phyloP scores from a whole-genome alignment of 2,888 invertebrate species.

The Scaptomyza cyrtandrae region DNA sequence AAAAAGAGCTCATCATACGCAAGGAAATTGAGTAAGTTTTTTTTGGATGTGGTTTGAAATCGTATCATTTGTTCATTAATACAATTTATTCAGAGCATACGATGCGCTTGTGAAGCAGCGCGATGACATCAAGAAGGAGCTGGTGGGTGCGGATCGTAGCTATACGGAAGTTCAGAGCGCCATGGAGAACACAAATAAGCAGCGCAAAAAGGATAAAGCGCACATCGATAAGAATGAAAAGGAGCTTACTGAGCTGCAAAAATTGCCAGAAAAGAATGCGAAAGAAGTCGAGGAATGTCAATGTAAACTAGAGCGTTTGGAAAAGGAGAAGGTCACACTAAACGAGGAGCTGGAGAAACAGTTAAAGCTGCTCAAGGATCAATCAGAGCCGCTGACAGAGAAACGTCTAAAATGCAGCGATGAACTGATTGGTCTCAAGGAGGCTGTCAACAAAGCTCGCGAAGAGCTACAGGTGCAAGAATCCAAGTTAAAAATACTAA shows the following conservation, averaged over 20 bases:
- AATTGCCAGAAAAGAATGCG: conserved; percentile 90
- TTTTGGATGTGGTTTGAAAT: neutral
- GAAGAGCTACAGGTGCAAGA: conserved; percentile 86
- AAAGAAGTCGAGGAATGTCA: conserved; percentile 89
- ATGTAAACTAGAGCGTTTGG: conserved; percentile 86
- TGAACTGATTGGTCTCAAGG: conserved; percentile 89
- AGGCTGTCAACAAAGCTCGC: conserved; percentile 89
- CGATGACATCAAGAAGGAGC: conserved; percentile 87
- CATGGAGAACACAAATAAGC: conserved; percentile 89
- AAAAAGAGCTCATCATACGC: conserved; percentile 82
- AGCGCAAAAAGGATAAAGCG: conserved; percentile 90
- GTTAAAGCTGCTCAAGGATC: conserved; percentile 85
- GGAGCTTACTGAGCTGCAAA: conserved; percentile 88
- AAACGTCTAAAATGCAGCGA: conserved; percentile 87
- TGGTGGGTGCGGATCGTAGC: conserved; percentile 88
- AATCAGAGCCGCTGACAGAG: conserved; percentile 86
- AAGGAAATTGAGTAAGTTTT: conserved; percentile 82
- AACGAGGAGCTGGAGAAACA: conserved; percentile 88
- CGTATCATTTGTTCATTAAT: neutral
- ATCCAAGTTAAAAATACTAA: conserved; percentile 91
- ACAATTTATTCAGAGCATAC: conserved; percentile 85
- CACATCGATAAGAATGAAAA: conserved; percentile 88
- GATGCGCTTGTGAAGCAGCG: conserved; percentile 86
- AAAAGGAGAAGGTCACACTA: conserved; percentile 86
- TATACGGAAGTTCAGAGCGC: conserved; percentile 88